A percentile compares a stretch with the other conserved stretches of the same genome.
Conservation (phyloP, 2,888 invertebrate species). For the Caenorhabditis sp. region DNA sequence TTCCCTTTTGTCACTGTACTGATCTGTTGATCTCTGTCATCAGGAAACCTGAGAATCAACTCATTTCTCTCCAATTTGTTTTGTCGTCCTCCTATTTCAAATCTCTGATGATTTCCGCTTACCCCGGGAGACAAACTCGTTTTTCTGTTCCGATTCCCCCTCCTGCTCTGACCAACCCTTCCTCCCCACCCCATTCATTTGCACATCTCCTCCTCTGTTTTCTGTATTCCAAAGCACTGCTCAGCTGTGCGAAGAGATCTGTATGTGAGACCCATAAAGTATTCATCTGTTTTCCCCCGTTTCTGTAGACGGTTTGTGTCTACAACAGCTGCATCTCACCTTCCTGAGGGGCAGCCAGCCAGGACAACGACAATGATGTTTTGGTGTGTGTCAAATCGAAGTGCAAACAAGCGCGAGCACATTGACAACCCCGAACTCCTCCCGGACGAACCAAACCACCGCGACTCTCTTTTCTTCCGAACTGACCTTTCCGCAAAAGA, state of each 20-base stretch:
- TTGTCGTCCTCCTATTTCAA: conserved; percentile 7
- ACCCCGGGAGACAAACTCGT: conserved; percentile 29
- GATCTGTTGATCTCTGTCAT: not conserved
- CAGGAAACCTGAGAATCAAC: conserved; percentile 35
- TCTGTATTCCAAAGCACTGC: conserved; percentile 6
- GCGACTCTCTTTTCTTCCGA: conserved; percentile 13
- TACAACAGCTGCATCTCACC: not conserved
- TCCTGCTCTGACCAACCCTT: too few relatives aligned
- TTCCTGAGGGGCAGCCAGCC: not conserved
- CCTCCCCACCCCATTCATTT: too few relatives aligned
- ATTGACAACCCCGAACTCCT: conserved; percentile 39
- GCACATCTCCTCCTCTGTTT: too few relatives aligned
- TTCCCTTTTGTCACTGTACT: not conserved
- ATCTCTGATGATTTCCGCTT: conserved; percentile 29
- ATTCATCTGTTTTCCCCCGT: not conserved
- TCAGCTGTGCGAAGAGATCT: conserved; percentile 6
- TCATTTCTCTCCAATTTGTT: conserved; percentile 16
- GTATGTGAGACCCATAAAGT: conserved; percentile 6
- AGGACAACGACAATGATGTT: conserved; percentile 43
- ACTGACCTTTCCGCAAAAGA: conserved; percentile 24
- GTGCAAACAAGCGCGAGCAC: conserved; percentile 60
- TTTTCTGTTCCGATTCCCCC: too few relatives aligned
- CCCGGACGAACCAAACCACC: conserved; percentile 23
- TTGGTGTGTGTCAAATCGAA: conserved; percentile 64
- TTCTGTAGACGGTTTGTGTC: conserved; percentile 9